phyloP scores from a whole-genome alignment of 2,888 invertebrate species.

The Leptopilina syphax region DNA sequence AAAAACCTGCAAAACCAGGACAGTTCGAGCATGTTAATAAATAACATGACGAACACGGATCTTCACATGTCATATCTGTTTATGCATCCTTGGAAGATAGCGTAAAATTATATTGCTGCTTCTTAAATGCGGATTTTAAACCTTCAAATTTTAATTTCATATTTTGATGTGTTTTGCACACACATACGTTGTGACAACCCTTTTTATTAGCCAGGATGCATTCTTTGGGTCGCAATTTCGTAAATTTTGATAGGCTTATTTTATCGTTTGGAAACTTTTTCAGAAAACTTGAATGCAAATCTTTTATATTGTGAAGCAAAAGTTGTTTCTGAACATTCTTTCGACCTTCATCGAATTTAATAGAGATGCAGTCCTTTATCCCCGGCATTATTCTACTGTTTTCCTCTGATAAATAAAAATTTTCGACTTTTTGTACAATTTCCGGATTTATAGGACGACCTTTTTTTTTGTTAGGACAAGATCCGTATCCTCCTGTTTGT shows the following conservation, averaged over 20 bases:
- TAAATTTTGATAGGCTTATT: slow-evolving; percentile 24
- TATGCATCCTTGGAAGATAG: slow-evolving; percentile 10
- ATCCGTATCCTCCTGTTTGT: neutral
- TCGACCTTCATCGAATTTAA: slow-evolving; percentile 19
- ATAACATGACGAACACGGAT: neutral
- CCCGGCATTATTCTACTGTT: slow-evolving; percentile 27
- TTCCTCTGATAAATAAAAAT: slow-evolving; percentile 18
- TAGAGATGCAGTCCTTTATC: slow-evolving; percentile 11
- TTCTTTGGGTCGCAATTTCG: slow-evolving; percentile 1
- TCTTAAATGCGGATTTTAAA: slow-evolving; percentile 26
- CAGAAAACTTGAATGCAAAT: neutral
- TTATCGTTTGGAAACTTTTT: slow-evolving; percentile 25
- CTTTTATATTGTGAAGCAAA: neutral
- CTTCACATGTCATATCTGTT: slow-evolving; percentile 33
- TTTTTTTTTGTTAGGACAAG: neutral
- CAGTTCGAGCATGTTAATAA: slow-evolving; percentile 19
- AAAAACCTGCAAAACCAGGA: neutral
- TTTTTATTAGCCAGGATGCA: no score
- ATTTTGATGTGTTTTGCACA: neutral
- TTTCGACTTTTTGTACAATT: slow-evolving; percentile 3
- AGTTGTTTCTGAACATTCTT: slow-evolving; percentile 14
- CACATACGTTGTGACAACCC: no score
- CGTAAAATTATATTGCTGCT: neutral
- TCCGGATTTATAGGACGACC: slow-evolving; percentile 16
- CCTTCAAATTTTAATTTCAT: slow-evolving; percentile 22